Percentiles rank a stretch among this genome's conserved stretches.
phyloP scores from a whole-genome alignment of 1,140 invertebrate species.

The silkworm (Bombyx mori) region DNA sequence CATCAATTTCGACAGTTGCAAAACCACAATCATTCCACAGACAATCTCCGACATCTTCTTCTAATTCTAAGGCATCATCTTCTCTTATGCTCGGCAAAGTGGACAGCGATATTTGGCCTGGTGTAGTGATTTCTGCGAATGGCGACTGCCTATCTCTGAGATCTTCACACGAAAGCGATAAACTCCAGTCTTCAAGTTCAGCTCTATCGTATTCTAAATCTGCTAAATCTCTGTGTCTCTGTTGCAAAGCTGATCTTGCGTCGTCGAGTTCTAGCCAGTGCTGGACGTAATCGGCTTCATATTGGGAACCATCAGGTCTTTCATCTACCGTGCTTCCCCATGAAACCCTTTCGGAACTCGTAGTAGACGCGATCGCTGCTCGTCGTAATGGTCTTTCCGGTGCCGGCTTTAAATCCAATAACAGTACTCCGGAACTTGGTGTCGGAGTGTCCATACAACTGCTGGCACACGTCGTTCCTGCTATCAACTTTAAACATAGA shows the following conservation, averaged over 20 bases:
- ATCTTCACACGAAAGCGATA: constrained; percentile 80
- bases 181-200: constrained; percentile 85
- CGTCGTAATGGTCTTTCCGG: constrained; percentile 57
- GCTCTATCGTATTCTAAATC: constrained; percentile 82
- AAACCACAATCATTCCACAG: constrained; percentile 77
- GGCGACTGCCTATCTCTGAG: constrained; percentile 70
- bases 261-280: constrained; percentile 82
- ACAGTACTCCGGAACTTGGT: constrained; percentile 73
- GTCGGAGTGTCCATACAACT: constrained; percentile 72
- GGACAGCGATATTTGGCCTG: constrained; percentile 73
- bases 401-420: constrained; percentile 69
- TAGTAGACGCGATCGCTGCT: constrained; percentile 56
- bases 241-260: constrained; percentile 75
- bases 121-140: constrained; percentile 65
- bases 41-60: constrained; percentile 81
- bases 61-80: constrained; percentile 79
- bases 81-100: constrained; percentile 81
- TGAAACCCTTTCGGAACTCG: constrained; percentile 66
- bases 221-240: constrained; percentile 77
- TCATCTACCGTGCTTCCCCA: constrained; percentile 73
- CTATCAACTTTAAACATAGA: constrained; percentile 77
- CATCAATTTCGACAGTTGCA: constrained; percentile 60
- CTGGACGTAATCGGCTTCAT: constrained; percentile 82
- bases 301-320: constrained; percentile 74
- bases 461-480: constrained; percentile 66